Conservation (phyloP, 2,888 invertebrate species). For the Chymomyza caudatula region DNA sequence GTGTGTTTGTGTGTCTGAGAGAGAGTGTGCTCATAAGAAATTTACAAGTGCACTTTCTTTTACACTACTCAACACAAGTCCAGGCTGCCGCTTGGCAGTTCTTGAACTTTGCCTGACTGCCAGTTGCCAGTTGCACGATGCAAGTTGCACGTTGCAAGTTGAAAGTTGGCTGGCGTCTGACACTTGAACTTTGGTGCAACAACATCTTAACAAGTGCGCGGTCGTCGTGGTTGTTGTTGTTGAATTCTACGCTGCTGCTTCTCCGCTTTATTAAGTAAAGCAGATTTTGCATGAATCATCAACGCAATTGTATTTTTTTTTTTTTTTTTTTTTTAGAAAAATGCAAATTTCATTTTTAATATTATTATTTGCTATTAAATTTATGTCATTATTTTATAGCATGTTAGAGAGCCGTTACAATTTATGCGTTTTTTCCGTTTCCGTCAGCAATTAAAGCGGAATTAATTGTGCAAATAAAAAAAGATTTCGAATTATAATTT, state of each 20-base stretch:
- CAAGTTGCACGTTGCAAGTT: not conserved
- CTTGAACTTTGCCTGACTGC: conserved; percentile 15
- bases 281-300: conserved; percentile 38
- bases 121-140: not conserved
- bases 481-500: not conserved
- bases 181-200: conserved; percentile 31
- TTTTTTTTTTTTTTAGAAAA: not conserved
- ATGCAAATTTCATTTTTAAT: conserved; percentile 6
- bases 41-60: conserved; percentile 47
- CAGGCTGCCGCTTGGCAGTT: conserved; percentile 1
- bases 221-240: conserved; percentile 7
- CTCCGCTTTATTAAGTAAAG: conserved; percentile 13
- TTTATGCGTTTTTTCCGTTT: conserved; percentile 41
- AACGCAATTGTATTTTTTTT: conserved; percentile 37
- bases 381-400: conserved; percentile 28
- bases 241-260: conserved; percentile 3
- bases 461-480: not conserved
- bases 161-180: conserved; percentile 1
- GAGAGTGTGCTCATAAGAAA: conserved; percentile 52
- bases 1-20: not conserved
- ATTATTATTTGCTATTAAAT: conserved; percentile 24
- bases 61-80: conserved; percentile 5
- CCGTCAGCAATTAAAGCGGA: conserved; percentile 52
- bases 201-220: not conserved
- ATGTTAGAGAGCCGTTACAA: conserved; percentile 7